Evolutionary conservation across 2,113 vertebrate species (phyloP).

Genomic region (Bos indicus): DNA sequence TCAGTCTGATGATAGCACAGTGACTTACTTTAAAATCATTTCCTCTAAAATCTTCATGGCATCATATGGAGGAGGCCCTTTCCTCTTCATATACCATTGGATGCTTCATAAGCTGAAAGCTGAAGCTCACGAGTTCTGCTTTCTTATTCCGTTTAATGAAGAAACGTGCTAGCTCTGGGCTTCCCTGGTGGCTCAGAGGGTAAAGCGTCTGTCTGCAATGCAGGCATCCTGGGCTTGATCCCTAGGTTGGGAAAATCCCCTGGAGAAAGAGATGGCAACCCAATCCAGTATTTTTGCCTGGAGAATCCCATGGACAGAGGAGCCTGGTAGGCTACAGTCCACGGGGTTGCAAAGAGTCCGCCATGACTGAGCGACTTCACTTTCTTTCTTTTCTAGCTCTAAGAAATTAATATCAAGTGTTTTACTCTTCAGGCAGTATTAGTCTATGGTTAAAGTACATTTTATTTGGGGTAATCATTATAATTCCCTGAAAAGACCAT

Average conservation of each 20-base stretch:
- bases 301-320: background rate
- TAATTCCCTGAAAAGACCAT: background rate
- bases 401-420: background rate
- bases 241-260: background rate
- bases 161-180: background rate
- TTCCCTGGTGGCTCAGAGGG: background rate
- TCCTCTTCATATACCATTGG: background rate
- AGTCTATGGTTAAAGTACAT: background rate
- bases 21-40: background rate
- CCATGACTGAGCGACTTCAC: background rate
- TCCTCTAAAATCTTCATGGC: background rate
- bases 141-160: background rate
- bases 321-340: background rate
- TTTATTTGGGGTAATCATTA: background rate
- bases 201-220: background rate
- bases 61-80: background rate
- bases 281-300: background rate
- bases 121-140: background rate
- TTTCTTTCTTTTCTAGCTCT: background rate
- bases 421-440: constrained; percentile 15
- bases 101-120: background rate
- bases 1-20: background rate
- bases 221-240: background rate
- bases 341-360: background rate
- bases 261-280: background rate